Evolutionary conservation across 2,888 invertebrate species (phyloP).

Genomic region (Cephus spinipes): DNA sequence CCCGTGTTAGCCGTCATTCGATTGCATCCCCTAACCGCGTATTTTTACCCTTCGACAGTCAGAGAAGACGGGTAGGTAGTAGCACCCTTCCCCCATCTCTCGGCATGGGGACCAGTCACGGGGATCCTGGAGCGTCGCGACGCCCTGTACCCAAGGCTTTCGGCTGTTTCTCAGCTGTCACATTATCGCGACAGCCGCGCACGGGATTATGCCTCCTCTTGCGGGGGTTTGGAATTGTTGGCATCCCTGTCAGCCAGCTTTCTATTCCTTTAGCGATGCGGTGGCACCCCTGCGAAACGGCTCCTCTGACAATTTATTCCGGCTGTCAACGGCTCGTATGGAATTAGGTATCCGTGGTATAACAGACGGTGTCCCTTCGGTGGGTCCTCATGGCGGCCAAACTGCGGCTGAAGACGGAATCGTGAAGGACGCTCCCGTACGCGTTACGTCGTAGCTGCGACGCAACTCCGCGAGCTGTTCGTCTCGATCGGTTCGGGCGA

Average conservation of each 20-base stretch:
- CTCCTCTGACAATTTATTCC: conserved; percentile 31
- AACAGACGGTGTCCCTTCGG: neutral
- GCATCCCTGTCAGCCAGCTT: conserved; percentile 13
- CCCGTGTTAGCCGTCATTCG: neutral
- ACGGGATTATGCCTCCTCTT: conserved; percentile 25
- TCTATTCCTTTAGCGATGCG: conserved; percentile 19
- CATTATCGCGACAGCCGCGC: conserved; percentile 52
- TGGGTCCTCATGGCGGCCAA: neutral
- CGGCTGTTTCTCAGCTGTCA: conserved; percentile 57
- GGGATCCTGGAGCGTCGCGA: neutral
- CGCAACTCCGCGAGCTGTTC: neutral
- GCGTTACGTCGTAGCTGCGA: neutral
- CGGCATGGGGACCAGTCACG: neutral
- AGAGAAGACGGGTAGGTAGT: neutral
- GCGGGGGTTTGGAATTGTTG: neutral
- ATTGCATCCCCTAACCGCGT: neutral
- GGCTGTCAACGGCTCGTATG: conserved; percentile 17
- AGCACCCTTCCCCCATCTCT: neutral
- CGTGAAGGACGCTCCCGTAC: neutral
- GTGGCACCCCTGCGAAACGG: conserved; percentile 26
- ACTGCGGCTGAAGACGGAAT: neutral
- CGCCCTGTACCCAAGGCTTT: conserved; percentile 36
- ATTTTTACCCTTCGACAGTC: neutral
- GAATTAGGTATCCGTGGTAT: conserved; percentile 18
- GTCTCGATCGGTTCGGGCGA: neutral